These are phyloP conservation scores for Heliconius congener DNA, from an alignment of 1,140 invertebrate genomes.

Conservation along the genomic window DNA sequence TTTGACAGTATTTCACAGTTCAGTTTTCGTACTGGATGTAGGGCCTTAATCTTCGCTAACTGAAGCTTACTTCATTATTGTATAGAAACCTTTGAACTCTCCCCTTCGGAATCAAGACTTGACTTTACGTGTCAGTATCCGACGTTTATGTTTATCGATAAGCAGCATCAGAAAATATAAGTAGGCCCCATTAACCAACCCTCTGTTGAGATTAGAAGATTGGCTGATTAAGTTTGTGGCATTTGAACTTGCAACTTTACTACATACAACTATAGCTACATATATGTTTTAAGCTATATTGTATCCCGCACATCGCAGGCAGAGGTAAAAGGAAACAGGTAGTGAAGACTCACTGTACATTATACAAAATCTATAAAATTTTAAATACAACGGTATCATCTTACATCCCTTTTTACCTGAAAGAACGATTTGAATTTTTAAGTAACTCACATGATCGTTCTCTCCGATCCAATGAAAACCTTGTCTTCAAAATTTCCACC, in stretches of 20 bases:
- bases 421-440: too few relatives aligned
- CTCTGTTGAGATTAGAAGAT: conserved; percentile 51
- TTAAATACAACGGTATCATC: too few relatives aligned
- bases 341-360: too few relatives aligned
- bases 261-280: too few relatives aligned
- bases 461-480: too few relatives aligned
- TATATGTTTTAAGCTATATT: too few relatives aligned
- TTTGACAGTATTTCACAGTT: background rate
- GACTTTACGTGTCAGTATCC: conserved; percentile 62
- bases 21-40: background rate
- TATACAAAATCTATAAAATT: too few relatives aligned
- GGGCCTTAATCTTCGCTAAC: conserved; percentile 21
- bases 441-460: too few relatives aligned
- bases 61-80: conserved; percentile 47
- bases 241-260: conserved; percentile 38
- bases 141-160: conserved; percentile 76
- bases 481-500: too few relatives aligned
- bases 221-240: conserved; percentile 52
- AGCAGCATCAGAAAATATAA: conserved; percentile 61
- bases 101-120: conserved; percentile 57
- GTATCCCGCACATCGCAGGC: too few relatives aligned
- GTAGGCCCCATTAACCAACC: conserved; percentile 75
- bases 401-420: too few relatives aligned
- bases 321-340: too few relatives aligned
- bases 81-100: conserved; percentile 71